Base-by-base conservation (phyloP, 2,113 vertebrate species). In the Anoura caudifer region DNA sequence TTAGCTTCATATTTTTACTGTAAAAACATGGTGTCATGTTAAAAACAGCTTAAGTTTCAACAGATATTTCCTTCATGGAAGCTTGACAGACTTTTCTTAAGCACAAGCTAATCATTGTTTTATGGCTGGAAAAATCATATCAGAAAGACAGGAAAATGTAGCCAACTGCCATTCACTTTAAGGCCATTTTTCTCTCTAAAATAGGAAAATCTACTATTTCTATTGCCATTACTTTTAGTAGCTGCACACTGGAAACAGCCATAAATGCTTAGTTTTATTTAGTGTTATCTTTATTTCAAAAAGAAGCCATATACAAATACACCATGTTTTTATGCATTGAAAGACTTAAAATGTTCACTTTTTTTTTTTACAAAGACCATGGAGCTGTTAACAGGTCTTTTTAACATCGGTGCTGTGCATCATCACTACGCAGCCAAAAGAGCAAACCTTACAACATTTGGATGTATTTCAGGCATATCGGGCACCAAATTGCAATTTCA, bases 121-220 rank as follows among this genome's bases (percentile, higher is more conserved):
- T 92, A 94, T 45, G 52, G 31, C 45, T 61, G 92, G 92, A 97
- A 97, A 98, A 97, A 85, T 63, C 61, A 24, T 87, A 97, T 97
- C 93, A 96, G 76, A 95, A 96, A 79, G 47, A 95, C 38, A 70
- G 26, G n/a, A 85, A 91, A 96, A 80, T 65, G 41, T 3, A 88
- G 81, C 84, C 89, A 87, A 95, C 13, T 86, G 52, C 73, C 67
- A 85, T 94, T 95, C 76, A 77, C 14, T 77, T 87, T 63, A 85
- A 72, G 94, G 45, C 59, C 47, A 43, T 87, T 50, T 90, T 80
- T 76, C 76, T 65, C 81, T 93, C 56, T 77, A 47, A 84, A 94
- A 81, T 0, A 50, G 54, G 59, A 96, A 97, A 90, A 92, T 36
- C 17, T 80, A 50, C 41, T 79, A 14, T 41, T 96, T 95, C 82